Conservation (phyloP, 2,113 vertebrate species). For the Muscicapa adusta region DNA sequence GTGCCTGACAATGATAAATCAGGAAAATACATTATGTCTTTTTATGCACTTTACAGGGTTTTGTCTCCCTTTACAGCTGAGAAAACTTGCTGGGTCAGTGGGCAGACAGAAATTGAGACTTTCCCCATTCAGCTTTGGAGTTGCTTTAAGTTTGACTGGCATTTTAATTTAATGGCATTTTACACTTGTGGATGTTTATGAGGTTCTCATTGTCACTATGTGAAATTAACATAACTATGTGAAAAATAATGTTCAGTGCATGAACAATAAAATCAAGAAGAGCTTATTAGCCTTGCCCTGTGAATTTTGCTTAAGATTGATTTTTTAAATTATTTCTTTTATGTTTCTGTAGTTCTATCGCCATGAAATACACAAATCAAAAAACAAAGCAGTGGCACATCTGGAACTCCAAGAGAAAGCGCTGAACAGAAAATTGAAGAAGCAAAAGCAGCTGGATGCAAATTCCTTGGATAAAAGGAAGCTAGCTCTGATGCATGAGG, state of each 20-base stretch:
- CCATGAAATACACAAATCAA: conserved; percentile 89
- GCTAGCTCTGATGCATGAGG: conserved; percentile 84
- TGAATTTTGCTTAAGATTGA: background rate
- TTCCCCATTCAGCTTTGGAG: background rate
- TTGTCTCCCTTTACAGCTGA: background rate
- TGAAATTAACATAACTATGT: background rate
- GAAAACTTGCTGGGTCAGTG: background rate
- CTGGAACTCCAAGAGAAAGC: conserved; percentile 87
- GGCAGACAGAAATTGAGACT: background rate
- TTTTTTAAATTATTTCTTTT: background rate
- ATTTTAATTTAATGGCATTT: background rate
- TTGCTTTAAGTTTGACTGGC: background rate
- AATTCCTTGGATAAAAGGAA: conserved; percentile 75
- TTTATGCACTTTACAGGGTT: background rate
- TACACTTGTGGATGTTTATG: background rate
- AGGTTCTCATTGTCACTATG: background rate
- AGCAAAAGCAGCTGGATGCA: conserved; percentile 56
- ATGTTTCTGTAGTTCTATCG: conserved; percentile 71
- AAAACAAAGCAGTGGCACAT: conserved; percentile 81
- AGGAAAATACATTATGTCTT: background rate
- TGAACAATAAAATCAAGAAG: background rate
- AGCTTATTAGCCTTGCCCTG: background rate
- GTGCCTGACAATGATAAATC: background rate
- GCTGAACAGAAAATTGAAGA: conserved; percentile 70
- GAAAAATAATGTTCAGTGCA: background rate